A percentile compares a stretch with the other conserved stretches of the same genome.
These are phyloP conservation scores for Graphium colonna DNA, from an alignment of 2,888 invertebrate species.

Conservation along the genomic window DNA sequence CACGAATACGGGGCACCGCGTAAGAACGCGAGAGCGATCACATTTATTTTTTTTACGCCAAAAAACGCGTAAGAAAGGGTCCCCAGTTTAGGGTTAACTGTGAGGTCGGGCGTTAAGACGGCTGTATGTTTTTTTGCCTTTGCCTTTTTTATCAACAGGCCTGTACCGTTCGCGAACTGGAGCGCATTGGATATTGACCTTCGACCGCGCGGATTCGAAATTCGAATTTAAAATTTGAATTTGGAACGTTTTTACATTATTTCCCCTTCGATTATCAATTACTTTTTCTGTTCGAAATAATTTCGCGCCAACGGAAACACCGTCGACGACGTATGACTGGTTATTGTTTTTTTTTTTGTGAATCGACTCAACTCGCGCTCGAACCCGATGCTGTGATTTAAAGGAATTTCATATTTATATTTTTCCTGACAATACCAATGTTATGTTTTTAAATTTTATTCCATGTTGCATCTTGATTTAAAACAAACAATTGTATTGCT, in stretches of 20 bases:
- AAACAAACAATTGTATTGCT: no score
- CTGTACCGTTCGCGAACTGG: conserved; percentile 20
- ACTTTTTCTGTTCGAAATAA: conserved; percentile 19
- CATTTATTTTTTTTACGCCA: conserved; percentile 67
- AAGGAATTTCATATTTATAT: conserved; percentile 10
- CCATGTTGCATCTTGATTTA: no score
- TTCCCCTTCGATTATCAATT: conserved; percentile 7
- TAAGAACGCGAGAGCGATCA: conserved; percentile 43
- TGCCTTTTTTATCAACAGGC: conserved; percentile 2
- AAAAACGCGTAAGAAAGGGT: conserved; percentile 68
- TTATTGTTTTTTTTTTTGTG: conserved; percentile 18
- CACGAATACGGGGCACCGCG: conserved; percentile 60
- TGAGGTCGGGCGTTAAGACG: conserved; percentile 46
- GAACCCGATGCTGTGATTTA: conserved; percentile 14
- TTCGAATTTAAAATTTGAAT: conserved; percentile 6
- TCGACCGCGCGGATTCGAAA: conserved; percentile 17
- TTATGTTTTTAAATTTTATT: neutral
- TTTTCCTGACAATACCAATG: neutral
- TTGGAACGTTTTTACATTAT: neutral
- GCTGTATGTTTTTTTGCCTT: conserved; percentile 9
- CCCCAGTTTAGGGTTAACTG: conserved; percentile 68
- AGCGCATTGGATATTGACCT: conserved; percentile 22
- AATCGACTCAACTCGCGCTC: conserved; percentile 8
- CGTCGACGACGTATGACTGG: conserved; percentile 13
- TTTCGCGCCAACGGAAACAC: conserved; percentile 16